phyloP scores from a whole-genome alignment of 2,113 vertebrate species.

The Cebus imitator region DNA sequence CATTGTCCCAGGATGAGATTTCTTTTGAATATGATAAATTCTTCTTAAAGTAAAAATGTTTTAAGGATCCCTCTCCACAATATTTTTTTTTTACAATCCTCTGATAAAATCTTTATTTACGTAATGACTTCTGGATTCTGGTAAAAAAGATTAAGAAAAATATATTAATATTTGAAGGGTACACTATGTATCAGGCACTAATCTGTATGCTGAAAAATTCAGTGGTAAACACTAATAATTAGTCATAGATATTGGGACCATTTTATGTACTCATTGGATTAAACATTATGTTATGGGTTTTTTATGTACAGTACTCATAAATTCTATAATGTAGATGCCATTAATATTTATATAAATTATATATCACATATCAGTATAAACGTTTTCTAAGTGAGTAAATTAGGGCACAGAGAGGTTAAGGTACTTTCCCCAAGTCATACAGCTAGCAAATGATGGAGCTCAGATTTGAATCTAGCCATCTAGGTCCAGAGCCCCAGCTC shows the following conservation, averaged over 20 bases:
- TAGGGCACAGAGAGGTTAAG: background rate
- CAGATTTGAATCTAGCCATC: background rate
- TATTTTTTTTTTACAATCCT: background rate
- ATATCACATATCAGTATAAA: background rate
- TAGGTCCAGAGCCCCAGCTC: background rate
- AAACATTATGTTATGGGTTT: background rate
- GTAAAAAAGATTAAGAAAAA: too few relatives aligned
- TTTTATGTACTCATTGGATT: background rate
- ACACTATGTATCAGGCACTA: background rate
- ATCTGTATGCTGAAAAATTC: background rate
- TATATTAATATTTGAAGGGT: background rate
- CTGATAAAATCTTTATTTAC: background rate
- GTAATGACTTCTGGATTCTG: too few relatives aligned
- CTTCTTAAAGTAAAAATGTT: constrained; percentile 22
- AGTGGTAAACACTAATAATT: background rate
- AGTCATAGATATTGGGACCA: background rate
- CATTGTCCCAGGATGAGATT: background rate
- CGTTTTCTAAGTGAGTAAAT: background rate
- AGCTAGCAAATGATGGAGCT: background rate
- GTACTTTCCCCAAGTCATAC: background rate
- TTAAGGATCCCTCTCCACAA: background rate
- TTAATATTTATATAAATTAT: background rate
- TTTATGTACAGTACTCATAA: background rate
- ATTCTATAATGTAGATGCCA: background rate
- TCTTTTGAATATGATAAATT: background rate